Evolutionary conservation across 2,113 vertebrate species (phyloP), one percentile per base, ranked within the genome.

Genomic region (Myiozetetes cayanensis): DNA sequence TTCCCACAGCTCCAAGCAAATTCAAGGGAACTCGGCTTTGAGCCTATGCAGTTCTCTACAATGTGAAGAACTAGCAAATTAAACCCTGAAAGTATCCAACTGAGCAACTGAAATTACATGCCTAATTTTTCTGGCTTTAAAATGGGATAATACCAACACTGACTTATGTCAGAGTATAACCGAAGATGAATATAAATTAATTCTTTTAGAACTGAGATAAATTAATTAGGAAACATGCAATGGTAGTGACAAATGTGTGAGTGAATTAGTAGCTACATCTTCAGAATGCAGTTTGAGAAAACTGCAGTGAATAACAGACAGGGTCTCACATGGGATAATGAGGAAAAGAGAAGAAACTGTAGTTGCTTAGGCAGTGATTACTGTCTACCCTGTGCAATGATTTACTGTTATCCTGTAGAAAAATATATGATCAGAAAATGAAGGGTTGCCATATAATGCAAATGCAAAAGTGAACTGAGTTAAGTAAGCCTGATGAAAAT

Each of bases 341-440:
- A 94, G 43, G n/a, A 92, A 88, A 86, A 80, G 27, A 65, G 35
- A 75, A 76, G n/a, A 79, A 90, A 92, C 65, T 83, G 88, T 71
- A 74, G 43, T 67, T 87, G 30, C 21, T 92, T 74, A 88, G 77
- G 44, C 16, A 80, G 46, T 76, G 61, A 92, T 71, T 92, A n/a
- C 30, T 87, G 47, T 74, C 86, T 91, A 27, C 37, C 39, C 47
- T 63, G 24, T 93, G 65, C 50, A 92, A 62, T 10, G 7, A 76
- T 65, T 91, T 84, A 84, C 8, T 77, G 43, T 35, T 87, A 84
- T 39, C 33, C 39, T 78, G 27, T 75, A 22, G 35, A 92, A 92
- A 95, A 90, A 84, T 22, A 80, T 33, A 66, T 37, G 24, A 86
- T 43, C 80, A 90, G 72, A 80, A 93, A 95, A 80, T 56, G 58